phyloP scores from a whole-genome alignment of 2,888 invertebrate species.

The Amiota mariae region DNA sequence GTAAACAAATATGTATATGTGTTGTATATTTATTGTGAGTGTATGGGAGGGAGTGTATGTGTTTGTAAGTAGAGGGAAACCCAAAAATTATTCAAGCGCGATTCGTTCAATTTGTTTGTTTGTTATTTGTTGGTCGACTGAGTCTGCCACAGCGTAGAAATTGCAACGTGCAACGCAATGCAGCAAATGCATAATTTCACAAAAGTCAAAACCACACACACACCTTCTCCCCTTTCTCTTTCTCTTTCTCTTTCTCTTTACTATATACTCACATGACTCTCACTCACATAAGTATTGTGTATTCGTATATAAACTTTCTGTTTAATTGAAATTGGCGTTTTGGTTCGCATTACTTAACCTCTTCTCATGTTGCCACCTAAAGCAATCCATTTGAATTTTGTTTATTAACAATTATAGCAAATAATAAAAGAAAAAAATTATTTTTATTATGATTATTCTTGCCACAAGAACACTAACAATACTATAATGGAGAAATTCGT shows the following conservation, averaged over 20 bases:
- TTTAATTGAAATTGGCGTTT: conserved; percentile 66
- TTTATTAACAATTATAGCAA: conserved; percentile 53
- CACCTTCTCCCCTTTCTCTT: neutral
- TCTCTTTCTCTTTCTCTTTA: neutral
- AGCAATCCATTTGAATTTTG: conserved; percentile 47
- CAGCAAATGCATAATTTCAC: neutral
- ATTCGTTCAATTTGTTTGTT: too few relatives aligned
- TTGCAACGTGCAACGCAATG: neutral
- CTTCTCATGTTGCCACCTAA: neutral
- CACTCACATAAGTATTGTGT: too few relatives aligned
- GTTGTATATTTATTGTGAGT: neutral
- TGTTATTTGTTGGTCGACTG: too few relatives aligned
- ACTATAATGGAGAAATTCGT: conserved; percentile 49
- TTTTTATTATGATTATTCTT: too few relatives aligned
- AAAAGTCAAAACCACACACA: neutral
- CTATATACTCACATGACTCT: neutral
- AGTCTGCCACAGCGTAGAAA: too few relatives aligned
- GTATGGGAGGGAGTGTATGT: neutral
- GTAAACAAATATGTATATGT: conserved; percentile 5
- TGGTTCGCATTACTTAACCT: conserved; percentile 34
- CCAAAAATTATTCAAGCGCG: too few relatives aligned
- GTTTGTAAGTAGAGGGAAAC: neutral
- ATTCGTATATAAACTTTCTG: conserved; percentile 47
- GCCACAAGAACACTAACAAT: conserved; percentile 30
- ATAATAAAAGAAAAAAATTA: conserved; percentile 40